Conservation (phyloP, 2,113 vertebrate genomes). For the Nycticebus coucang region DNA sequence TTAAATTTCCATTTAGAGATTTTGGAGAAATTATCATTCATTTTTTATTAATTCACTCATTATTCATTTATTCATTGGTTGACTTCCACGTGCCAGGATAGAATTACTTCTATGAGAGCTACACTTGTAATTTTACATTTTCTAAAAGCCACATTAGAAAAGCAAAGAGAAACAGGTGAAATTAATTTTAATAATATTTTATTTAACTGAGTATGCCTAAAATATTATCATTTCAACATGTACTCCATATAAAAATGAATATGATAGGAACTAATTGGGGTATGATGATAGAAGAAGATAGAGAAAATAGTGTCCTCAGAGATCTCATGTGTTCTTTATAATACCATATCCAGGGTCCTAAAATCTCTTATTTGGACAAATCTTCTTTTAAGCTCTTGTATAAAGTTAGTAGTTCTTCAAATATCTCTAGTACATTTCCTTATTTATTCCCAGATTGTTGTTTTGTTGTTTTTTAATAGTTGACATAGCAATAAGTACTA, state of each 20-base stretch:
- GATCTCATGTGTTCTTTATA: background rate
- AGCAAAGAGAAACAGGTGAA: background rate
- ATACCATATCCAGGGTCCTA: background rate
- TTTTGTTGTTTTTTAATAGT: background rate
- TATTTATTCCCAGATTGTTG: background rate
- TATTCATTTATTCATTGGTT: background rate
- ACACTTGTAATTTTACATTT: background rate
- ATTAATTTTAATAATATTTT: background rate
- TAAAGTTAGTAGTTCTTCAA: background rate
- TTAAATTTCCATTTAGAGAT: background rate
- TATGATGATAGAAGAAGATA: background rate
- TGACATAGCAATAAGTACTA: background rate
- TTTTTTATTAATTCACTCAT: background rate
- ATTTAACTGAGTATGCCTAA: background rate
- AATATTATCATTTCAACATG: constrained; percentile 6
- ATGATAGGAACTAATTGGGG: background rate
- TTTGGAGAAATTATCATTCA: background rate
- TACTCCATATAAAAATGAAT: background rate
- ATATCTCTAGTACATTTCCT: background rate
- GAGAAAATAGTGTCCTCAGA: background rate
- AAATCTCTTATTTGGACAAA: background rate
- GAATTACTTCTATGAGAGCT: background rate
- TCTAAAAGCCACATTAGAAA: background rate
- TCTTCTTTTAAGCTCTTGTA: background rate
- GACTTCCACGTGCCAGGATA: background rate